phyloP scores from a whole-genome alignment of 2,113 vertebrate species.

The Pomatorhinus ruficollis region DNA sequence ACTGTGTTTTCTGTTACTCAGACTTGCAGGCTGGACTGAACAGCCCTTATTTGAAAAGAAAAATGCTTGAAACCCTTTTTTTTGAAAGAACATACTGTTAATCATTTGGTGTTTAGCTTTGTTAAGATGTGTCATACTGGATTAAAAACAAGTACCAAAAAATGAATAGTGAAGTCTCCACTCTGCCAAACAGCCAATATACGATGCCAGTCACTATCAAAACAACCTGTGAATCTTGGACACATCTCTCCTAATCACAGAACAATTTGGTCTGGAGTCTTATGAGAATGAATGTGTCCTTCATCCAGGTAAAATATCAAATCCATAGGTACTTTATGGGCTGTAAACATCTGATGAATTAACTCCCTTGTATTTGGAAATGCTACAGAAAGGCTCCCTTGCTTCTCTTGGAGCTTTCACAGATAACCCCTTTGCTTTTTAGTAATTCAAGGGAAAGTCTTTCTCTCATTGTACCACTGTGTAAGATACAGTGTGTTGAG shows the following conservation, averaged over 20 bases:
- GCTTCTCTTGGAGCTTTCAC: not conserved
- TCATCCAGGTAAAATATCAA: not conserved
- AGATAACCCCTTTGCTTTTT: not conserved
- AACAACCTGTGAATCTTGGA: conserved; percentile 30
- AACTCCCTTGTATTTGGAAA: not conserved
- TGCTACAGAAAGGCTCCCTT: not conserved
- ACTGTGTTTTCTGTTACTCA: not conserved
- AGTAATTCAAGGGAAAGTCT: conserved; percentile 27
- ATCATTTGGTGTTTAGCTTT: conserved; percentile 18
- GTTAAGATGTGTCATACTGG: conserved; percentile 44
- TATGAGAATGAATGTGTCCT: not conserved
- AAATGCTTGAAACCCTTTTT: not conserved
- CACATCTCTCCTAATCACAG: conserved; percentile 16
- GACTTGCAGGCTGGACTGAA: not conserved
- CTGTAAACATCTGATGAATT: conserved; percentile 23
- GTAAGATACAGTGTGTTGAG: not conserved
- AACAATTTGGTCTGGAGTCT: conserved; percentile 24
- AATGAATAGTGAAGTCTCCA: conserved; percentile 57
- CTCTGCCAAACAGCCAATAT: conserved; percentile 31
- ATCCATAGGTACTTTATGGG: not conserved
- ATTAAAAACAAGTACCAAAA: conserved; percentile 57
- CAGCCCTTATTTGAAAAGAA: not conserved
- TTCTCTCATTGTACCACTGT: not conserved
- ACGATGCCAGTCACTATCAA: conserved; percentile 30
- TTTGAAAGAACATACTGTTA: not conserved